phyloP scores from a whole-genome alignment of 2,888 invertebrate species.

The Melipona bicolor region DNA sequence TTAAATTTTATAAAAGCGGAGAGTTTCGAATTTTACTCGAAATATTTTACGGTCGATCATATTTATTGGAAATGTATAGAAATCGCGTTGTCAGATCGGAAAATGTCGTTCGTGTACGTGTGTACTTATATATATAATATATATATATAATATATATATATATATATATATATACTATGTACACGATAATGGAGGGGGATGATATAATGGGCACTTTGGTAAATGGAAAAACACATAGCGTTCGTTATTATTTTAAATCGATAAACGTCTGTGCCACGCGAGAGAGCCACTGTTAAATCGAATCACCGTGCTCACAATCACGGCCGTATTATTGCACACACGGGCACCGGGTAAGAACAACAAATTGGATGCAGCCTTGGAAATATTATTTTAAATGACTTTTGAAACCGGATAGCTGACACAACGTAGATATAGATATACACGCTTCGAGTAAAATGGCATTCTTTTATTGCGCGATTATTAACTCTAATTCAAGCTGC shows the following conservation, averaged over 20 bases:
- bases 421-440: not conserved
- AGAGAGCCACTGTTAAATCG: constrained; percentile 44
- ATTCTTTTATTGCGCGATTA: constrained; percentile 5
- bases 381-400: constrained; percentile 42
- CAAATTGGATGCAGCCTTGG: constrained; percentile 34
- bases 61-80: not conserved
- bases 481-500: not conserved
- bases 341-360: constrained; percentile 22
- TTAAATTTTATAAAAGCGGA: no score
- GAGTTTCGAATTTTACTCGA: not conserved
- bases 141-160: no score
- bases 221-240: constrained; percentile 52
- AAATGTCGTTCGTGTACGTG: not conserved
- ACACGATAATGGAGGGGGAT: no score
- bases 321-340: constrained; percentile 35
- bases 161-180: no score
- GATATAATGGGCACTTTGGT: constrained; percentile 28
- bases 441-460: not conserved
- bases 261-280: constrained; percentile 48
- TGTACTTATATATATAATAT: no score
- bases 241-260: constrained; percentile 59
- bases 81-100: not conserved
- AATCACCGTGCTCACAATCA: constrained; percentile 46
- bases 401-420: constrained; percentile 1
- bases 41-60: not conserved